Evolutionary conservation across 1,140 invertebrate species (phyloP).

Genomic region (Hetaerina americana): DNA sequence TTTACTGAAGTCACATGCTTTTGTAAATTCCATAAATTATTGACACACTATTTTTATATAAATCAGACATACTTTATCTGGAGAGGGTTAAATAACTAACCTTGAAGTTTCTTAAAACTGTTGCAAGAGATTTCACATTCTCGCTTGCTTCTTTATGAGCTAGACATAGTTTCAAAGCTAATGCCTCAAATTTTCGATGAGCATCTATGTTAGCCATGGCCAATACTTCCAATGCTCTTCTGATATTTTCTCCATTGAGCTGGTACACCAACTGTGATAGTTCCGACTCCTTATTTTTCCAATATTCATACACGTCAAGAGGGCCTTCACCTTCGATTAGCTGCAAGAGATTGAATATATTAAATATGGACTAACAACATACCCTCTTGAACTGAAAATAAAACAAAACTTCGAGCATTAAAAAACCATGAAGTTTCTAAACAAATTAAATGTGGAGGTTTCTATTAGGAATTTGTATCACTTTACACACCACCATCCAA

Average conservation of each 20-base stretch:
- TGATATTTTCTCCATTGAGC: slow-evolving; percentile 52
- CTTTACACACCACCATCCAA: too few species aligned
- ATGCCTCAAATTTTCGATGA: slow-evolving; percentile 15
- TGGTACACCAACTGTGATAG: slow-evolving; percentile 67
- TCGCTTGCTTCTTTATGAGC: slow-evolving; percentile 51
- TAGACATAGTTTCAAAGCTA: not conserved
- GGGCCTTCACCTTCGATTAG: slow-evolving; percentile 53
- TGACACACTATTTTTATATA: too few species aligned
- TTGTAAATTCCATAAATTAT: too few species aligned
- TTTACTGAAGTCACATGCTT: too few species aligned
- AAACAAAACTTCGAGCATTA: too few species aligned
- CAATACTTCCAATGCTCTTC: slow-evolving; percentile 44
- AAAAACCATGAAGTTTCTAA: too few species aligned
- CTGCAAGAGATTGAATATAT: too few species aligned
- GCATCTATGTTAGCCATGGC: slow-evolving; percentile 33
- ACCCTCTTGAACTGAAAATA: too few species aligned
- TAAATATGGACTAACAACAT: too few species aligned
- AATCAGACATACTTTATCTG: not conserved
- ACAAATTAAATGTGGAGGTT: too few species aligned
- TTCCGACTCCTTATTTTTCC: slow-evolving; percentile 61
- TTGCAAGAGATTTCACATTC: slow-evolving; percentile 70
- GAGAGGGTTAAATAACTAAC: slow-evolving; percentile 30
- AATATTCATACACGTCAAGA: slow-evolving; percentile 67
- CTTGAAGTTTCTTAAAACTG: slow-evolving; percentile 64
- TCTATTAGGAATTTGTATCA: too few species aligned